These are phyloP conservation scores for Rhabdomys dilectus DNA, from an alignment of 2,113 vertebrate genomes.

Conservation along the genomic window DNA sequence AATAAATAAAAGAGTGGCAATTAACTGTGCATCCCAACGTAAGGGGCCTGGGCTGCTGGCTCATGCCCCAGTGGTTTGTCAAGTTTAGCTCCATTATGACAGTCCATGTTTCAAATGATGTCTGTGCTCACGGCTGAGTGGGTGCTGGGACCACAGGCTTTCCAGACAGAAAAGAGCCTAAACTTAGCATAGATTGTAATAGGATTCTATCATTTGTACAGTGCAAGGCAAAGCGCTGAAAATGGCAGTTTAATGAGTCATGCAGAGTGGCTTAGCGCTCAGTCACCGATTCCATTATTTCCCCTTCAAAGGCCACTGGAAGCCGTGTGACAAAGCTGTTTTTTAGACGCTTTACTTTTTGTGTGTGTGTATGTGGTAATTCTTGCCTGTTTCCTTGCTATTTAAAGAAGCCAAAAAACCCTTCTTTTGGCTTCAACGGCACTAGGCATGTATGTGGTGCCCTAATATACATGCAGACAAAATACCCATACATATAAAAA, in stretches of 20 bases:
- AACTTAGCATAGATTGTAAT: slow-evolving; percentile 81
- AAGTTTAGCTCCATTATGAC: slow-evolving; percentile 85
- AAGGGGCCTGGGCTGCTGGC: slow-evolving; percentile 75
- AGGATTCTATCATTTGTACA: slow-evolving; percentile 84
- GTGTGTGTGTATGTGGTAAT: background rate
- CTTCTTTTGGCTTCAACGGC: background rate
- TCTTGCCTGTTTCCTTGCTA: slow-evolving; percentile 67
- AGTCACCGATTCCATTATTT: slow-evolving; percentile 85
- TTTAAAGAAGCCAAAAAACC: slow-evolving; percentile 25
- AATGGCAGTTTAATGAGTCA: slow-evolving; percentile 91
- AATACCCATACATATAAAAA: background rate
- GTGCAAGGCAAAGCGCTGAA: slow-evolving; percentile 83
- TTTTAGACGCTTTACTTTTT: slow-evolving; percentile 60
- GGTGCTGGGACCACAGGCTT: slow-evolving; percentile 69
- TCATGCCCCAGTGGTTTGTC: slow-evolving; percentile 81
- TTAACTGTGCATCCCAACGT: slow-evolving; percentile 83
- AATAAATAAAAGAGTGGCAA: slow-evolving; percentile 86
- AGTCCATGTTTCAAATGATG: slow-evolving; percentile 86
- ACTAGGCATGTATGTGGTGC: background rate
- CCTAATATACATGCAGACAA: background rate
- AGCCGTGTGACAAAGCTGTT: slow-evolving; percentile 60
- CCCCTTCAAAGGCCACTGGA: slow-evolving; percentile 81
- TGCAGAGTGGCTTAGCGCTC: slow-evolving; percentile 83
- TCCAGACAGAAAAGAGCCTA: slow-evolving; percentile 80
- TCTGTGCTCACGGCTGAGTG: slow-evolving; percentile 76